Evolutionary conservation across 2,797 vertebrate species (phyloP), one percentile per base, ranked within the genome.

Genomic region (Anguilla megastoma): DNA sequence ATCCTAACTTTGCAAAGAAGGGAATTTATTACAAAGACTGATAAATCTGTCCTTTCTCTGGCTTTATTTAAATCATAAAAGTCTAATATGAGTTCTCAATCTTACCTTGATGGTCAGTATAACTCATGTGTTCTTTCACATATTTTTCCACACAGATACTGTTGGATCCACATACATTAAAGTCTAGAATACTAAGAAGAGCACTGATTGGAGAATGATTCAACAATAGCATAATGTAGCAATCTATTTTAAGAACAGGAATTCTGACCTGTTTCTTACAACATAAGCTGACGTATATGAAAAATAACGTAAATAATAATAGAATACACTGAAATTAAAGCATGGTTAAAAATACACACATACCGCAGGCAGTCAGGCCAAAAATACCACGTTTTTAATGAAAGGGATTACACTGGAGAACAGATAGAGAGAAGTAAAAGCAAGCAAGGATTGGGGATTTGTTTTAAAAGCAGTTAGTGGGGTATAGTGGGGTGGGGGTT

Each of bases 401-500:
- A 87, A 88, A 86, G 93, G 91, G 94, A 91, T 90, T 10, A 54
- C 16, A 84, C 69, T 30, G 1, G 54, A 85, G 89, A 85, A 91
- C 69, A 60, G 88, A 92, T 88, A 89, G 89, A 90, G 86, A 54
- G 89, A 91, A 90, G 92, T 91, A 88, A 91, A 92, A 91, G 74
- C 74, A 92, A 91, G 90, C 91, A 91, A 92, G 0, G 27, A 79
- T 71, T 69, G 79, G 82, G 87, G 80, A 85, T 76, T 71, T 54
- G 36, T 90, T 91, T 93, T 89, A 90, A 87, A 90, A 89, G 91
- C 87, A 92, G 90, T 92, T 91, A 94, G 91, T 92, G 89, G 60
- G 92, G 88, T 90, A 90, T 89, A 91, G 85, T 90, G 86, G 90
- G 91, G 92, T 86, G 91, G 90, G 91, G 91, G 89, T 87, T 48